Evolutionary conservation across 1,140 invertebrate genomes (phyloP).

Genomic region (Coenobita brevimanus): DNA sequence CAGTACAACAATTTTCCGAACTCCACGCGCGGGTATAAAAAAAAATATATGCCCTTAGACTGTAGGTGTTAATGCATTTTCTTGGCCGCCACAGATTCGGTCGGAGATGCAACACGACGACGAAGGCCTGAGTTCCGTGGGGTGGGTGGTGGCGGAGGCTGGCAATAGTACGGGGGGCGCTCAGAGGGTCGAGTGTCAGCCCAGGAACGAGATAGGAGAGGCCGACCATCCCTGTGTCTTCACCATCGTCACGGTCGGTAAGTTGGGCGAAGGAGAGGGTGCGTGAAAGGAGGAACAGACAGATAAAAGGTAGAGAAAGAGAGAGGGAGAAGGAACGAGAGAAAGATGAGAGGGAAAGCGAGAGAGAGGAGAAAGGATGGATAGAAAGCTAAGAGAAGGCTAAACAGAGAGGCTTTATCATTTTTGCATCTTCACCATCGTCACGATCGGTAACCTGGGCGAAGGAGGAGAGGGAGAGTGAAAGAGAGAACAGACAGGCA

Average conservation of each 20-base stretch:
- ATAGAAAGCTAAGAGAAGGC: no score
- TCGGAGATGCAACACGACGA: conserved; percentile 3
- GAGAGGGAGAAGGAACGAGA: background rate
- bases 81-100: conserved; percentile 3
- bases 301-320: background rate
- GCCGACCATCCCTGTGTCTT: conserved; percentile 38
- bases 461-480: background rate
- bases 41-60: no score
- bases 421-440: no score
- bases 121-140: conserved; percentile 16
- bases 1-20: no score
- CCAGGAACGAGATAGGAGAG: conserved; percentile 13
- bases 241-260: background rate
- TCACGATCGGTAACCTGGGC: no score
- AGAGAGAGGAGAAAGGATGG: no score
- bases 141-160: background rate
- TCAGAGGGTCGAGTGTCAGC: conserved; percentile 26
- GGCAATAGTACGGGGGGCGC: background rate
- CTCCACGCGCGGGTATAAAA: no score
- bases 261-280: background rate
- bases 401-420: no score
- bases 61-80: no score
- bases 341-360: background rate
- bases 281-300: background rate
- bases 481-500: no score